Base-by-base conservation (phyloP, 1,140 invertebrate species). In the Diachasmimorpha longicaudata region DNA sequence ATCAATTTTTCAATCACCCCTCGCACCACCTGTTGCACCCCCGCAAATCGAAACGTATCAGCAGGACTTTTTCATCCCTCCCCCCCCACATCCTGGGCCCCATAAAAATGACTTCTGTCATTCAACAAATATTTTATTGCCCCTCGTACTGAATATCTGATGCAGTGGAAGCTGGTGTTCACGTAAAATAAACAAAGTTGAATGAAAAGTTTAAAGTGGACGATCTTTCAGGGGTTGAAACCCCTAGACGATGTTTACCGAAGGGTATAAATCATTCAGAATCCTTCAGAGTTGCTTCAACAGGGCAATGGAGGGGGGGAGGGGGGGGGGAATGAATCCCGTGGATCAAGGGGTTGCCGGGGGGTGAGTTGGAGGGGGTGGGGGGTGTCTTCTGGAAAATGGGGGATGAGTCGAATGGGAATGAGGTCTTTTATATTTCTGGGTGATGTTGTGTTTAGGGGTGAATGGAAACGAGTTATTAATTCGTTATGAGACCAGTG, bases 251-350 rank as follows among this genome's bases (percentile, higher is more conserved):
- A 70, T 75, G 74, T 76, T 76, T 76, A 55, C 68, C 25, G 9
- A 76, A n/a, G 5, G 25, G 25, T 39, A 76, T 76, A 67, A 76
- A 76, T 76, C 74, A 76, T 76, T 52, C 74, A 75, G 21, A 39
- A 13, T 66, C 25, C 63, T 58, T 58, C 52, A 63, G 23, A 23
- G 58, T 25, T 19, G 21, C 23, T 42, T 63, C 21, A 63, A 63
- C 19, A 63, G 23, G n/a, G n/a, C n/a, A n/a, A n/a, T n/a, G n/a
- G n/a, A n/a, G n/a, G n/a, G n/a, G n/a, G n/a, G n/a, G n/a, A n/a
- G n/a, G n/a, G n/a, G n/a, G n/a, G 10, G 58, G 5, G 23, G 19
- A 23, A 13, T 23, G 23, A 25, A 31, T 14, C 21, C 10, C 23
- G 31, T 63, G 23, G 58, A 63, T 63, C 58, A 63, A 63, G 58